Conservation (phyloP, 2,113 vertebrate genomes). For the Raphicerus campestris region DNA sequence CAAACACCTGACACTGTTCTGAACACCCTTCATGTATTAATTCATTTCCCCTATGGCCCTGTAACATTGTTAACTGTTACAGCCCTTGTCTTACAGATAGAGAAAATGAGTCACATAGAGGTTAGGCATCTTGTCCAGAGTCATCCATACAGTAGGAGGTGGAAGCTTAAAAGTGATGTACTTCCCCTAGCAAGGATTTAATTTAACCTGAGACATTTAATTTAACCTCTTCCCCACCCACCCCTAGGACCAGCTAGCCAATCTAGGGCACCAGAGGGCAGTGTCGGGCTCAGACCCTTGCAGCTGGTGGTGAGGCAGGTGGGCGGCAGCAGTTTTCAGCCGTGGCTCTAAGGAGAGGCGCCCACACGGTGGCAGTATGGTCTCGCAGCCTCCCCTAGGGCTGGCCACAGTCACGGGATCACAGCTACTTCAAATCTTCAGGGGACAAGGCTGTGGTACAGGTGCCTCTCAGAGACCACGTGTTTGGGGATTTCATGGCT, state of each 20-base stretch:
- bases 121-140: background rate
- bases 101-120: background rate
- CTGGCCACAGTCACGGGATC: accelerated
- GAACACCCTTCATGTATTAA: background rate
- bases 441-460: background rate
- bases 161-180: background rate
- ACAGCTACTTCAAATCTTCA: background rate
- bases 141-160: background rate
- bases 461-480: background rate
- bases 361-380: conserved; percentile 34
- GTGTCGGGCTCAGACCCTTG: background rate
- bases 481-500: background rate
- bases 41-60: background rate
- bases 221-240: background rate
- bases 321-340: accelerated
- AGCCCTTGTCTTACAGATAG: background rate
- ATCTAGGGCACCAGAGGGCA: background rate
- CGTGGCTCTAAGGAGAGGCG: background rate
- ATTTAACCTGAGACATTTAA: background rate
- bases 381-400: background rate
- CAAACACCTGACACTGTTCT: background rate
- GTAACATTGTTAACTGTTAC: background rate
- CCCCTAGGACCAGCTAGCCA: background rate
- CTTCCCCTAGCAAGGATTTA: background rate
- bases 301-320: background rate